Conservation (phyloP, 2,888 invertebrate genomes). For the Rapana venosa region DNA sequence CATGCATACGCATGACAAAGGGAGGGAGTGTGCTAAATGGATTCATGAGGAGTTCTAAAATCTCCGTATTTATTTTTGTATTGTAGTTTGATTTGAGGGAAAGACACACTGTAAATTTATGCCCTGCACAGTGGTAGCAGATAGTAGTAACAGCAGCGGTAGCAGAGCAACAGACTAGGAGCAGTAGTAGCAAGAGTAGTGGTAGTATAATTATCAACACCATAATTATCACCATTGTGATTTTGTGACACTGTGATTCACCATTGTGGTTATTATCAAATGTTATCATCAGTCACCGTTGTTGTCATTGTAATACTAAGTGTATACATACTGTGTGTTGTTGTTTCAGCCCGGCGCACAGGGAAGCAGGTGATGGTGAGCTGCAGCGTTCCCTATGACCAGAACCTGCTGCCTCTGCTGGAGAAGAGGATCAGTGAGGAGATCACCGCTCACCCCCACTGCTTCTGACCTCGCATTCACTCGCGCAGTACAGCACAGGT, state of each 20-base stretch:
- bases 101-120: no score
- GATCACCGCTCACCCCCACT: constrained; percentile 59
- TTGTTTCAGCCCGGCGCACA: constrained; percentile 58
- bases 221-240: no score
- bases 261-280: no score
- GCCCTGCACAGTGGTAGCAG: no score
- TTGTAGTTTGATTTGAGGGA: not conserved
- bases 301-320: no score
- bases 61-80: not conserved
- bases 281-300: no score
- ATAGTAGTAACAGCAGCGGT: no score
- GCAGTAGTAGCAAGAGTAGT: no score
- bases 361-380: constrained; percentile 72
- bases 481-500: not conserved
- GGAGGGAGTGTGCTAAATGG: no score
- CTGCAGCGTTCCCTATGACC: constrained; percentile 62
- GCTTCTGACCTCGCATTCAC: constrained; percentile 52
- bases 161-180: no score
- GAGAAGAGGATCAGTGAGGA: constrained; percentile 67
- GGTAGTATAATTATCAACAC: no score
- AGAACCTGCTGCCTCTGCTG: constrained; percentile 61
- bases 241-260: no score
- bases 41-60: not conserved
- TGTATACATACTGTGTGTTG: not conserved
- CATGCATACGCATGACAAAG: not conserved